Base-by-base conservation (phyloP, 2,888 invertebrate species). In the Melanchra persicariae region DNA sequence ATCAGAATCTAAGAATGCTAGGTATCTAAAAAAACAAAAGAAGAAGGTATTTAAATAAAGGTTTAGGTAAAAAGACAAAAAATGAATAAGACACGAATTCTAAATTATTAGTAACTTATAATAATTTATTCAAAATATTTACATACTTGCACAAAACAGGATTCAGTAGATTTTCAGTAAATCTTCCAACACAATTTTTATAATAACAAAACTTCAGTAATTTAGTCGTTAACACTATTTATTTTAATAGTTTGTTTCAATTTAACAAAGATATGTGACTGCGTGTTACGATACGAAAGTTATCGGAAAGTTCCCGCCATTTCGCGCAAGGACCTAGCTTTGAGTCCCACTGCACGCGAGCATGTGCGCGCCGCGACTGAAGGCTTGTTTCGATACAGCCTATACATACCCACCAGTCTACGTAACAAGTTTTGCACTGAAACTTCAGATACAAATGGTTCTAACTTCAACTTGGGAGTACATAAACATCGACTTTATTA, bases 361-460 rank as follows among this genome's bases (percentile, higher is more conserved):
- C 91, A 93, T 92, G 89, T 90, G 91, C 95, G 95, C 93, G 93
- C 91, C 85, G 91, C 92, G 89, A 96, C 95, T 96, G 93, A 94
- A 94, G 87, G 88, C 91, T 90, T 89, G 89, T 90, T 91, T 89
- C 90, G 87, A 87, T 85, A 90, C 90, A 89, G 91, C 90, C 92
- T 91, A 91, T 93, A 92, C 91, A 89, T 93, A 92, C 92, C 90
- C 89, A 91, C 90, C 94, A 89, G 91, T 92, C 93, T 93, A 93
- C 93, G 91, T 94, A 93, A 91, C 91, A 94, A 95, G 94, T 95
- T 95, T 95, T 91, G 92, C 89, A 85, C 80, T 49, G 59, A 75
- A 68, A 19, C 63, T 40, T 22, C 49, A 59, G 58, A 64, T 43
- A 6, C 76, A 65, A 86, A 91, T 87, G 58, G 86, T 55, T 73